Base-by-base conservation (phyloP, 2,797 vertebrate species). In the Huso huso region DNA sequence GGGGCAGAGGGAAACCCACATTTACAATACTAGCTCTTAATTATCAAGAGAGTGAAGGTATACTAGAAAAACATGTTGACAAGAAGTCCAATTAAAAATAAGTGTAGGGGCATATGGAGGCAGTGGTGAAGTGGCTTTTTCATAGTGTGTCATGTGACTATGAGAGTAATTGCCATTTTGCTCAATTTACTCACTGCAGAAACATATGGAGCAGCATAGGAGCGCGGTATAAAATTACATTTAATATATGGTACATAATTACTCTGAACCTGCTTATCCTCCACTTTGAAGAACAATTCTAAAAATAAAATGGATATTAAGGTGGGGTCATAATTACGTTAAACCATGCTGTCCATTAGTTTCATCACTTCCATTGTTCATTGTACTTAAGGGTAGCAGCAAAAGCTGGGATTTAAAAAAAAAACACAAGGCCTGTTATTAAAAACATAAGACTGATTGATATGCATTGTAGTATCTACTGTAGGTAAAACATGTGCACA, bases 161-260 rank as follows among this genome's bases (percentile, higher is more conserved):
- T 15, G 53, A 6, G 50, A 65, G 64, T 15, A 49, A 71, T 58
- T 49, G 50, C 61, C 66, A 67, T 67, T 71, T 71, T 67, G 62
- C 61, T 52, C 64, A 63, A 71, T 71, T 71, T 71, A 61, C 65
- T 61, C 48, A 48, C 55, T 58, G 15, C 52, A 49, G 18, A 52
- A 60, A 57, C 49, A 71, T 60, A 64, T 52, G 61, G 65, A 60
- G n/a, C 51, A 7, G 52, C 60, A 48, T 68, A 49, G 63, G 48
- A 53, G 61, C 57, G 15, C 48, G 62, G 62, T 15, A 57, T 51
- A 50, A 61, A 13, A 11, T 49, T 63, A 63, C 53, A 55, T 68
- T 55, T 52, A 68, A 57, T 68, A 63, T 52, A 48, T n/a, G 51
- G 61, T 2, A 49, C 53, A 61, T 63, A n/a, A 63, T 49, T 55